Evolutionary conservation across 2,113 vertebrate species (phyloP), one percentile per base, ranked within the genome.

Genomic region (Xiphophorus maculatus): DNA sequence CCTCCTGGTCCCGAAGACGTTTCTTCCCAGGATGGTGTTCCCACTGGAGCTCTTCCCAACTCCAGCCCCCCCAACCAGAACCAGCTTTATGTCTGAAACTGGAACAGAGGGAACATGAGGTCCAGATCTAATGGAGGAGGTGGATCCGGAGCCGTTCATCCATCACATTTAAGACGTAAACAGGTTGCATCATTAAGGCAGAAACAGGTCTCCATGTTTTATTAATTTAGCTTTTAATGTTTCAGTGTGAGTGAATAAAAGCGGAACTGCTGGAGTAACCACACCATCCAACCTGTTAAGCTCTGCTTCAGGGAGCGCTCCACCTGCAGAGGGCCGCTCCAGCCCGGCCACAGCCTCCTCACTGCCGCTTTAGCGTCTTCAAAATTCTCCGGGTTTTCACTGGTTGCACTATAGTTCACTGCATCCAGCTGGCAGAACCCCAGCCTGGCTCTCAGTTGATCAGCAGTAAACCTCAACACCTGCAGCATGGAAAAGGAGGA

Each of bases 401-500:
- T 6, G 67, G 7, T 15, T 63, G 8, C 33, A 3, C 12, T 4
- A 8, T 35, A 28, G 0, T 1, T 27, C 30, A 9, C 32, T 19
- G 0, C 1, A 13, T 37, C 72, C 19, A 0, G 0, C 0, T 1
- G 0, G 30, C 80, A 82, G 69, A 8, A 77, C 32, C 2, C 76
- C 1, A 88, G 62, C 35, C 78, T 83, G 15, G 40, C 4, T 73
- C 77, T 69, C 60, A 87, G 82, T 3, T 2, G 32, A 0, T 9
- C 60, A 3, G 1, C 1, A 14, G 28, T 35, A 54, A 88, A 83
- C 1, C 22, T 9, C 68, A 88, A 80, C 32, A 66, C 32, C 86
- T 85, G 51, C 40, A 67, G 15, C 42, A 58, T 1, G 32, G 0
- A 25, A 28, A 63, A 14, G 32, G 17, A 58, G 22, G 10, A 42